Conservation (phyloP, 2,797 vertebrate genomes). For the Onychomys arenicola region DNA sequence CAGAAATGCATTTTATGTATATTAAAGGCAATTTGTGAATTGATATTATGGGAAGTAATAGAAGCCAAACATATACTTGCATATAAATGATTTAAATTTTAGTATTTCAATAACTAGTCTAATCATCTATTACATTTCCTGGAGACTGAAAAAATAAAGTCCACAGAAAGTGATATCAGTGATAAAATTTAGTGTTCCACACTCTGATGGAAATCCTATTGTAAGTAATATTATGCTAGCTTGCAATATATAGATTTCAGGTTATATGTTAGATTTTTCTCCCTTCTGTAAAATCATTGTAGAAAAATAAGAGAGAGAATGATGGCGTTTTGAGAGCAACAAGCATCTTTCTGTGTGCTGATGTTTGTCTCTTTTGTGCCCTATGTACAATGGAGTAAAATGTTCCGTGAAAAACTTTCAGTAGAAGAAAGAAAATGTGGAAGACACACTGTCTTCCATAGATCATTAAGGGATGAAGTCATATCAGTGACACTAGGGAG, state of each 20-base stretch:
- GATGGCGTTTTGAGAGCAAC: not conserved
- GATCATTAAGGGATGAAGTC: not conserved
- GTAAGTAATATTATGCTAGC: not conserved
- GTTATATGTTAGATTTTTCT: not conserved
- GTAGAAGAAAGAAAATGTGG: not conserved
- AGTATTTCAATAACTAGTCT: not conserved
- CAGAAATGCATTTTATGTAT: not conserved
- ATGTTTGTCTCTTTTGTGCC: not conserved
- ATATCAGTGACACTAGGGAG: not conserved
- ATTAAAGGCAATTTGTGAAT: not conserved
- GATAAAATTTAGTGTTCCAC: not conserved
- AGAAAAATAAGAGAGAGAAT: not conserved
- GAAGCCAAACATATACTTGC: not conserved
- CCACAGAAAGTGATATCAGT: not conserved
- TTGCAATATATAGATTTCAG: not conserved
- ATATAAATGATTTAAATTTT: slow-evolving; percentile 9
- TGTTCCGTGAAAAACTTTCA: slow-evolving; percentile 3
- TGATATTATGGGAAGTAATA: not conserved
- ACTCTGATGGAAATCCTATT: not conserved
- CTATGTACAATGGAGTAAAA: not conserved
- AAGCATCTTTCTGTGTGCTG: not conserved
- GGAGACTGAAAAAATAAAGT: not conserved
- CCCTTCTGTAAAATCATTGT: not conserved
- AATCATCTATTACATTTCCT: not conserved
- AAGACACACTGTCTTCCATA: not conserved